Conservation (phyloP, 2,797 vertebrate species). For the Babyrousa celebensis region DNA sequence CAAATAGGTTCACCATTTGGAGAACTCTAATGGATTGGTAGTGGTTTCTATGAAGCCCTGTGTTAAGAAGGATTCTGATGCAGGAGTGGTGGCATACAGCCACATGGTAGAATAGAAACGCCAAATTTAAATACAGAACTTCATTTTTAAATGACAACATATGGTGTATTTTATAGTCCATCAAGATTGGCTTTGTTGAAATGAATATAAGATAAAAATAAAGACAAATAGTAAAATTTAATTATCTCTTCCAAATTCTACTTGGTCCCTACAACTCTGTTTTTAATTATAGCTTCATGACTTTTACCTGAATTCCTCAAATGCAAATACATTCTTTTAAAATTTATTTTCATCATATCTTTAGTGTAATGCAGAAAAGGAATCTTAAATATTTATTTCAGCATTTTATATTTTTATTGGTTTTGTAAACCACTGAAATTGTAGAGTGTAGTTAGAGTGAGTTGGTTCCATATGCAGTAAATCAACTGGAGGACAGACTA, state of each 20-base stretch:
- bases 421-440: constrained; percentile 87
- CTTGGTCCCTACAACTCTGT: constrained; percentile 68
- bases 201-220: constrained; percentile 77
- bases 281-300: constrained; percentile 85
- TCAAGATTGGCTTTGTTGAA: constrained; percentile 72
- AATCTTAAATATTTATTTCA: constrained; percentile 88
- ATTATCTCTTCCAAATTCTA: constrained; percentile 58
- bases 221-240: constrained; percentile 79
- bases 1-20: background rate
- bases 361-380: constrained; percentile 83
- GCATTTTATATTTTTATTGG: constrained; percentile 84
- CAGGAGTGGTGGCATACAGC: background rate
- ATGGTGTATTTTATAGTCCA: constrained; percentile 68
- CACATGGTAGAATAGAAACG: constrained; percentile 23
- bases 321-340: constrained; percentile 84
- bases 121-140: constrained; percentile 65
- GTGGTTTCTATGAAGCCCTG: background rate
- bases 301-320: constrained; percentile 85
- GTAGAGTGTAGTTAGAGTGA: constrained; percentile 79
- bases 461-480: constrained; percentile 82
- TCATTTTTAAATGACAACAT: constrained; percentile 76
- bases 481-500: constrained; percentile 80
- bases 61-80: background rate
- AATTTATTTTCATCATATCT: constrained; percentile 84
- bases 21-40: background rate